Percentiles rank a stretch among this genome's conserved stretches.
phyloP scores from a whole-genome alignment of 2,113 vertebrate genomes.

The Proterorhinus semilunaris region DNA sequence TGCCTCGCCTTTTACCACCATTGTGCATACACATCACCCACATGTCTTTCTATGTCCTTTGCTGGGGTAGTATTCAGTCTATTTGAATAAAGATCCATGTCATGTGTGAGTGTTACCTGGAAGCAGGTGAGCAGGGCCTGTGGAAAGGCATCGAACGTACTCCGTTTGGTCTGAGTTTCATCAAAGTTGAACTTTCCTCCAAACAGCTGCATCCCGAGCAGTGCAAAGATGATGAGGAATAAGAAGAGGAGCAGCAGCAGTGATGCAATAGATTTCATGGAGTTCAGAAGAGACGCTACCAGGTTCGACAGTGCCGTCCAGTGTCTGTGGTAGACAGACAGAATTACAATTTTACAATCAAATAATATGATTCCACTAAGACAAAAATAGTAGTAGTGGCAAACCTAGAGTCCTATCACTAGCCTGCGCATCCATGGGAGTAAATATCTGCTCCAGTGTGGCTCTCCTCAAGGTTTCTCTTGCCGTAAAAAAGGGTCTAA shows the following conservation, averaged over 20 bases:
- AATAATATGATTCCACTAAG: no score
- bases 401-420: no score
- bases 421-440: no score
- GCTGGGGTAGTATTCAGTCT: no score
- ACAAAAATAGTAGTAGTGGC: neutral
- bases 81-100: neutral
- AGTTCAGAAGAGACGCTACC: constrained; percentile 91
- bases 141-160: constrained; percentile 93
- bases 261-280: constrained; percentile 96
- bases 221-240: constrained; percentile 96
- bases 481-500: no score
- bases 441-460: no score
- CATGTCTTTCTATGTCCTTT: no score
- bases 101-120: constrained; percentile 72
- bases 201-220: constrained; percentile 96
- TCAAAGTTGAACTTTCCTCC: constrained; percentile 97
- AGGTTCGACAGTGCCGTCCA: constrained; percentile 94
- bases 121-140: constrained; percentile 92
- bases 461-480: no score
- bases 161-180: constrained; percentile 92
- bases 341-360: no score
- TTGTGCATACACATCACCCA: no score
- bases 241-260: constrained; percentile 93
- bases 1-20: no score
- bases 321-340: constrained; percentile 75